A percentile compares a stretch with the other conserved stretches of the same genome.
Conservation (phyloP, 2,797 vertebrate genomes). For the Epinephelus awoara region DNA sequence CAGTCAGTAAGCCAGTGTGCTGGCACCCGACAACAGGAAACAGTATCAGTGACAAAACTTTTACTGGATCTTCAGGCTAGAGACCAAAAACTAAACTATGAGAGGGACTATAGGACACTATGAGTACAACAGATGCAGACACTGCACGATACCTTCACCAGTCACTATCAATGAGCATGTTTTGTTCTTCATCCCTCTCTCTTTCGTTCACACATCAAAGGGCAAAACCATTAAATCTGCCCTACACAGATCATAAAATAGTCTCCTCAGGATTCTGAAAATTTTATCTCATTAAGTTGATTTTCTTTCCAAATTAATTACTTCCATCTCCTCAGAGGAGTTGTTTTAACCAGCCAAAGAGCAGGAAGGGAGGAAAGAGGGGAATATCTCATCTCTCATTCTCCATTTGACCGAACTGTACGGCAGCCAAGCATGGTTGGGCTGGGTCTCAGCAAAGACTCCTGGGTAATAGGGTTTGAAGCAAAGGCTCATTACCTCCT, state of each 20-base stretch:
- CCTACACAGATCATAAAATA: slow-evolving; percentile 20
- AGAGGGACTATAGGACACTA: not conserved
- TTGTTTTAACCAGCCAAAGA: slow-evolving; percentile 8
- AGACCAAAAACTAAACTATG: not conserved
- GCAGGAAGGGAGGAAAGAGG: not conserved
- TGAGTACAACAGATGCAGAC: no score
- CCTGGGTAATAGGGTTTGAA: slow-evolving; percentile 56
- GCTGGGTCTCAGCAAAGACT: slow-evolving; percentile 18
- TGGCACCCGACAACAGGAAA: not conserved
- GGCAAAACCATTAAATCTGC: slow-evolving; percentile 29
- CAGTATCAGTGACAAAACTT: not conserved
- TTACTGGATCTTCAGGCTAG: not conserved
- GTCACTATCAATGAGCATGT: not conserved
- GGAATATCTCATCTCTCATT: slow-evolving; percentile 14
- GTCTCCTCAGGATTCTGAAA: slow-evolving; percentile 12
- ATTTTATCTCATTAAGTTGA: slow-evolving; percentile 24
- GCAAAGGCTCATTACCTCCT: slow-evolving; percentile 59
- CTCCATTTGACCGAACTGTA: slow-evolving; percentile 26
- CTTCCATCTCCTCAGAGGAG: slow-evolving; percentile 18
- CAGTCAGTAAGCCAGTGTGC: slow-evolving; percentile 4
- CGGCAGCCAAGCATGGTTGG: slow-evolving; percentile 4
- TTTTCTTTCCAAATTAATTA: slow-evolving; percentile 37
- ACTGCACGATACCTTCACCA: no score
- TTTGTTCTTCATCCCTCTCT: not conserved
- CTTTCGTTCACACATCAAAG: not conserved